phyloP scores from a whole-genome alignment of 2,888 invertebrate species.

The Thumatha senex region DNA sequence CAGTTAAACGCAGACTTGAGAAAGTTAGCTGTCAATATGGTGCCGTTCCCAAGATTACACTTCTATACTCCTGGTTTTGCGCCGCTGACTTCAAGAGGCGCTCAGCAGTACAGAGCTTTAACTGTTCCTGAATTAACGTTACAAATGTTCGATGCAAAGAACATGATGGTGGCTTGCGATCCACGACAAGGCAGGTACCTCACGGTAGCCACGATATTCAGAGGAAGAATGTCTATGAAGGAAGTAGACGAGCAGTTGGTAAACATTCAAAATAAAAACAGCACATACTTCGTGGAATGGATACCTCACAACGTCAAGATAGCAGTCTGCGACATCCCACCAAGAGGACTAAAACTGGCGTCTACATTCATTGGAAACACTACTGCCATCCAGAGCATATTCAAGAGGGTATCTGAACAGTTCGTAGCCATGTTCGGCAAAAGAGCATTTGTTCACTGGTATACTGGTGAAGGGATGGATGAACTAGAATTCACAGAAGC shows the following conservation, averaged over 20 bases:
- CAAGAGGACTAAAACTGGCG: constrained; percentile 90
- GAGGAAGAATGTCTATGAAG: constrained; percentile 97
- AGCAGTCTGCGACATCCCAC: constrained; percentile 92
- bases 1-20: constrained; percentile 75
- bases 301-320: constrained; percentile 91
- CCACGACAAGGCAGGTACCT: constrained; percentile 95
- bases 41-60: constrained; percentile 86
- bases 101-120: constrained; percentile 94
- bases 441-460: constrained; percentile 98
- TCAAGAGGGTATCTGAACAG: constrained; percentile 93
- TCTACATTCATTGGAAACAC: constrained; percentile 95
- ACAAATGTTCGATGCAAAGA: constrained; percentile 86
- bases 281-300: constrained; percentile 91
- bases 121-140: constrained; percentile 94
- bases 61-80: constrained; percentile 85
- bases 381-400: constrained; percentile 93
- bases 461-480: constrained; percentile 96
- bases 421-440: constrained; percentile 97
- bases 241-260: constrained; percentile 93
- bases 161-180: constrained; percentile 95
- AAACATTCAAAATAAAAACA: constrained; percentile 91
- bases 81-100: constrained; percentile 90
- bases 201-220: constrained; percentile 94
- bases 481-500: constrained; percentile 97
- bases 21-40: constrained; percentile 76